phyloP scores from a whole-genome alignment of 2,113 vertebrate genomes.

The Ictalurus punctatus region DNA sequence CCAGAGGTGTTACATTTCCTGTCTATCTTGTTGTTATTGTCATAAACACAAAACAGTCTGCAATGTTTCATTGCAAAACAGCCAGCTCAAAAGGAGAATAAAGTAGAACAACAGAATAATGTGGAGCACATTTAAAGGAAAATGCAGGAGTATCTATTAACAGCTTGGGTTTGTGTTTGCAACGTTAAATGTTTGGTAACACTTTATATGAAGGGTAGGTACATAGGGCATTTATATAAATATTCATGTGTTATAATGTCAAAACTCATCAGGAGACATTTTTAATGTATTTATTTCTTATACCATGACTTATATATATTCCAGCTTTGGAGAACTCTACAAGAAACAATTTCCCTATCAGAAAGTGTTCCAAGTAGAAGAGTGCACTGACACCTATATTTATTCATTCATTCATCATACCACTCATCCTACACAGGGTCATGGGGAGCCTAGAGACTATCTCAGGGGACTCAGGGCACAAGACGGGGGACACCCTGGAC shows the following conservation, averaged over 20 bases:
- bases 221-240: not conserved
- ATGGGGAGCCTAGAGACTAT: too few species aligned
- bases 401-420: not conserved
- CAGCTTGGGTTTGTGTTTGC: not conserved
- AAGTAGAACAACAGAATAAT: not conserved
- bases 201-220: not conserved
- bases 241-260: not conserved
- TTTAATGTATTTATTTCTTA: not conserved
- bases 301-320: not conserved
- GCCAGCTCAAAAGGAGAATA: not conserved
- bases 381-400: not conserved
- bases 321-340: not conserved
- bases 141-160: not conserved
- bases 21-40: not conserved
- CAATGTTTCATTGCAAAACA: not conserved
- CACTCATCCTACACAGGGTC: too few species aligned
- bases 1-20: not conserved
- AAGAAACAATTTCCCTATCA: not conserved
- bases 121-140: not conserved
- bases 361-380: not conserved
- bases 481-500: too few species aligned
- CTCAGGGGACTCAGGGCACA: too few species aligned
- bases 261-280: not conserved
- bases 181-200: not conserved
- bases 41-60: not conserved